phyloP scores from a whole-genome alignment of 2,113 vertebrate species.

The Porphyrio hochstetteri region DNA sequence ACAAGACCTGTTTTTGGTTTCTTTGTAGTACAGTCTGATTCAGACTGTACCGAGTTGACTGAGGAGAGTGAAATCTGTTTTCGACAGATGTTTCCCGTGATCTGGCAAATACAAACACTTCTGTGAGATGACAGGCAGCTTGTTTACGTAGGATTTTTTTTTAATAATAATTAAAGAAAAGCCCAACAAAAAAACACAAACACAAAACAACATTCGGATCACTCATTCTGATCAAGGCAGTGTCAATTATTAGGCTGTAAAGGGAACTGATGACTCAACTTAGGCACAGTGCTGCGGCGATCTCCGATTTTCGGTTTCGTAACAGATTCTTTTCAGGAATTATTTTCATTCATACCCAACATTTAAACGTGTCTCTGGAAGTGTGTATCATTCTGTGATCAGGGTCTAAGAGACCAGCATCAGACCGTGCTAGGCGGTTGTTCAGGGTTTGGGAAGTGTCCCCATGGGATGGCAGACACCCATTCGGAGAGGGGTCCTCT shows the following conservation, averaged over 20 bases:
- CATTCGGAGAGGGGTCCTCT: not conserved
- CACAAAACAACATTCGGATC: slow-evolving; percentile 63
- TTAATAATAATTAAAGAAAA: not conserved
- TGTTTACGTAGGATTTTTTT: slow-evolving; percentile 70
- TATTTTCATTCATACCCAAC: slow-evolving; percentile 70
- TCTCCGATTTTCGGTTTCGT: slow-evolving; percentile 83
- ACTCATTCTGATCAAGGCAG: slow-evolving; percentile 79
- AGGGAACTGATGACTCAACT: slow-evolving; percentile 84
- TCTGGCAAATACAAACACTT: slow-evolving; percentile 64
- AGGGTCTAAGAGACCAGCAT: not conserved
- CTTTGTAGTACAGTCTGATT: slow-evolving; percentile 53
- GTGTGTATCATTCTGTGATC: not conserved
- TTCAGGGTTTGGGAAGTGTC: not conserved
- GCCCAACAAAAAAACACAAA: slow-evolving; percentile 19
- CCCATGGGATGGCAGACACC: fast-evolving
- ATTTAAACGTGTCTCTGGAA: slow-evolving; percentile 66
- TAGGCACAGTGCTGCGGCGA: slow-evolving; percentile 60
- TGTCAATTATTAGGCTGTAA: slow-evolving; percentile 78
- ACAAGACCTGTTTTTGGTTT: slow-evolving; percentile 22
- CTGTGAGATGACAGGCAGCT: slow-evolving; percentile 50
- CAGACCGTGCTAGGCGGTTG: fast-evolving
- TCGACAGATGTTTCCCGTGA: slow-evolving; percentile 70
- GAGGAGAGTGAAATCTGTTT: slow-evolving; percentile 68
- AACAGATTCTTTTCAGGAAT: slow-evolving; percentile 83
- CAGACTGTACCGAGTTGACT: slow-evolving; percentile 56